Conservation (phyloP, 2,797 vertebrate genomes). For the Pteronotus mesoamericanus region DNA sequence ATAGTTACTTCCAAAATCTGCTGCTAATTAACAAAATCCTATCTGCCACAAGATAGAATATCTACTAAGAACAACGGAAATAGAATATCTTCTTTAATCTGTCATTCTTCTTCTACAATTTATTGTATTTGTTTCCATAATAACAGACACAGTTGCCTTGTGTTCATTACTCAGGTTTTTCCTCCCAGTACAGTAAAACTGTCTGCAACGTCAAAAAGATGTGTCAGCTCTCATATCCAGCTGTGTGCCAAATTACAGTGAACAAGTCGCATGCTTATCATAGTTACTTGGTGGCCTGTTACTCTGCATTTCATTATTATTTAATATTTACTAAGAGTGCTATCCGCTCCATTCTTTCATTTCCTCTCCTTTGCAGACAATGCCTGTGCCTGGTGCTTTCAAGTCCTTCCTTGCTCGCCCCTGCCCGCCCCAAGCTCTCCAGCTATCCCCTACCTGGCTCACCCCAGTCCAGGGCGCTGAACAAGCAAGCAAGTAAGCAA, state of each 20-base stretch:
- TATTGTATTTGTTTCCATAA: slow-evolving; percentile 23
- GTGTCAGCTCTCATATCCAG: not conserved
- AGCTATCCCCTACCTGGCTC: not conserved
- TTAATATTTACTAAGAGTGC: not conserved
- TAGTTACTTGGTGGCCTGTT: not conserved
- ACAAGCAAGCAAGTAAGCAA: not conserved
- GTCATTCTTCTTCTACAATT: not conserved
- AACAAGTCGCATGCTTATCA: not conserved
- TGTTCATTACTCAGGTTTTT: not conserved
- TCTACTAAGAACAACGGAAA: not conserved
- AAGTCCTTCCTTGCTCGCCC: not conserved
- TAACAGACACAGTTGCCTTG: not conserved
- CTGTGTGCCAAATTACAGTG: not conserved
- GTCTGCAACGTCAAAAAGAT: not conserved
- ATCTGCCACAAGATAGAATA: not conserved
- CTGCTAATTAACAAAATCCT: slow-evolving; percentile 10
- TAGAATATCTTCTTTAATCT: not conserved
- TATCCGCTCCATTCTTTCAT: not conserved
- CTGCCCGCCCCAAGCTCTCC: not conserved
- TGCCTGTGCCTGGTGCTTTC: too few relatives aligned
- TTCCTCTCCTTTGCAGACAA: not conserved
- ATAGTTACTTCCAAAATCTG: not conserved
- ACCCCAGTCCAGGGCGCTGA: not conserved
- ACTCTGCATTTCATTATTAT: not conserved
- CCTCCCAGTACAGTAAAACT: not conserved